Conservation (phyloP, 2,113 vertebrate genomes). For the Arizona elegans region DNA sequence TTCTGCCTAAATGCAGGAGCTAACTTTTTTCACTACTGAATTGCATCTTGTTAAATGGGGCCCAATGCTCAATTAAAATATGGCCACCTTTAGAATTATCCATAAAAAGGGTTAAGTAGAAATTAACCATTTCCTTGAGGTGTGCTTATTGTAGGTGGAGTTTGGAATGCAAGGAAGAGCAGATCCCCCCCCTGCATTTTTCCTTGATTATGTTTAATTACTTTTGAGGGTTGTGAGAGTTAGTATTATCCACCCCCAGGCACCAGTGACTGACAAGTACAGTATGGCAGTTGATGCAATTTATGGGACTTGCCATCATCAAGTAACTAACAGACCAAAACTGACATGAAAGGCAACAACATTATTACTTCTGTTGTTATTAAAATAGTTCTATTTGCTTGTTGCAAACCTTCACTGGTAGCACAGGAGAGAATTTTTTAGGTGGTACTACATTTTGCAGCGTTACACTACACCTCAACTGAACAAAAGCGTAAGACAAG, state of each 20-base stretch:
- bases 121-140: constrained; percentile 50
- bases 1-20: not conserved
- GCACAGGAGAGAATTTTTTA: not conserved
- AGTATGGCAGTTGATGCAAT: constrained; percentile 68
- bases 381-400: constrained; percentile 57
- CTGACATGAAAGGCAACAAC: constrained; percentile 61
- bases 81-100: not conserved
- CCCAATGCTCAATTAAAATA: not conserved
- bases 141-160: constrained; percentile 69
- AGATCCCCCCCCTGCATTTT: constrained; percentile 65
- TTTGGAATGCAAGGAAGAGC: constrained; percentile 68
- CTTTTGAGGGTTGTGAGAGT: constrained; percentile 69
- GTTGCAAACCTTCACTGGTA: constrained; percentile 35
- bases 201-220: constrained; percentile 82
- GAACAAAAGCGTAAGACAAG: not conserved
- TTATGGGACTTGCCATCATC: constrained; percentile 64
- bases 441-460: not conserved
- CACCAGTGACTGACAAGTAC: constrained; percentile 66
- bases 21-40: not conserved
- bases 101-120: constrained; percentile 60
- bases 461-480: not conserved
- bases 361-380: constrained; percentile 61
- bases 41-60: not conserved
- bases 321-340: constrained; percentile 66
- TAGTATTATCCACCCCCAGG: constrained; percentile 58